Evolutionary conservation across 2,113 vertebrate species (phyloP).

Genomic region (Syrmaticus mikado): DNA sequence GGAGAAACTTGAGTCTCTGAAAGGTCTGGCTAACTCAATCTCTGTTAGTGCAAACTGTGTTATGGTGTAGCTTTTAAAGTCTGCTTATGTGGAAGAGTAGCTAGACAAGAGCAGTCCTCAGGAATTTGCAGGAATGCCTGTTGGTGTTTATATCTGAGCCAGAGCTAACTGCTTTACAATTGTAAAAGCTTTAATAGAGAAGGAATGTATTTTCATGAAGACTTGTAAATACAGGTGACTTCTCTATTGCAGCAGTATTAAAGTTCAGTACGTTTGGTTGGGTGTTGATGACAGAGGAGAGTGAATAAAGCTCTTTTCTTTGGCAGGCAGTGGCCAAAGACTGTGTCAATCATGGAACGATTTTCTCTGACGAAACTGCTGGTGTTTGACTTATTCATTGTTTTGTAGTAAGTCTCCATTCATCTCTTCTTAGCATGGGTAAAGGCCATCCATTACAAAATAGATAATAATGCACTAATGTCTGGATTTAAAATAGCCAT

Average conservation of each 20-base stretch:
- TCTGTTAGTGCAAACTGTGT: background rate
- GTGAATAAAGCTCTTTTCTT: background rate
- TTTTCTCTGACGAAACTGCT: accelerated
- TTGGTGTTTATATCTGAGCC: background rate
- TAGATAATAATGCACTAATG: background rate
- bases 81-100: background rate
- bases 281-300: background rate
- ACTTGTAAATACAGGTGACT: background rate
- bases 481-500: background rate
- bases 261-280: background rate
- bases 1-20: background rate
- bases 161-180: background rate
- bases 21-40: background rate
- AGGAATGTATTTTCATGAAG: background rate
- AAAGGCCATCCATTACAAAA: background rate
- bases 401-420: background rate
- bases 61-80: background rate
- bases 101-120: background rate
- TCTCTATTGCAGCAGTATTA: background rate
- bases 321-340: background rate
- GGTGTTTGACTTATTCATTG: background rate
- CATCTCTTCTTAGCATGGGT: background rate
- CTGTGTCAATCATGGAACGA: background rate
- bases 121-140: background rate
- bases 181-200: background rate